Conservation (phyloP, 2,797 vertebrate genomes). For the Acropternis orthonyx region DNA sequence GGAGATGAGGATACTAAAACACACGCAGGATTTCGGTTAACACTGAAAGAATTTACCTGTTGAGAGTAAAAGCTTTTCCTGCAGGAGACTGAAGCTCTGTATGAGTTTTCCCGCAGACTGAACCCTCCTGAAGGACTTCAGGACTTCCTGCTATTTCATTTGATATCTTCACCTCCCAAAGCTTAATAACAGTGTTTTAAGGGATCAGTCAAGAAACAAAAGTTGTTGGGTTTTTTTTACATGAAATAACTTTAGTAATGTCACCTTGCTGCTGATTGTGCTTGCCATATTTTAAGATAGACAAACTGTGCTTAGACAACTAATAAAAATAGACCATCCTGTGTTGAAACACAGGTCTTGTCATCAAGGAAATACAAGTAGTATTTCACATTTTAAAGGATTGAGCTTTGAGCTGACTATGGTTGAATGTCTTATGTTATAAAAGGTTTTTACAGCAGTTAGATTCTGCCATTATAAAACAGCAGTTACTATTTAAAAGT, state of each 20-base stretch:
- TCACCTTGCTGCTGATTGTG: conserved; percentile 55
- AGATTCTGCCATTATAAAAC: neutral
- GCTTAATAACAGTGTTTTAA: conserved; percentile 66
- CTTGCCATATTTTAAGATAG: conserved; percentile 1
- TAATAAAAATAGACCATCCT: neutral
- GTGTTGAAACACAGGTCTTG: neutral
- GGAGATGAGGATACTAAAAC: neutral
- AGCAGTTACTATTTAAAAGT: neutral
- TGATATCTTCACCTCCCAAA: conserved; percentile 50
- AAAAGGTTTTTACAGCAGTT: neutral
- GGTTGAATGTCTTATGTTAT: neutral
- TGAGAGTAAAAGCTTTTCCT: conserved; percentile 46
- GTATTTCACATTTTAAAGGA: neutral
- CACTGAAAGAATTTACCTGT: conserved; percentile 14
- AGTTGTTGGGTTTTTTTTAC: neutral
- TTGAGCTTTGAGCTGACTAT: neutral
- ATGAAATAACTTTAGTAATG: conserved; percentile 39
- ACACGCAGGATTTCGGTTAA: neutral
- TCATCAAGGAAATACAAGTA: neutral
- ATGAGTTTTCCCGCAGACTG: conserved; percentile 9
- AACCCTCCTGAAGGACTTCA: conserved; percentile 26
- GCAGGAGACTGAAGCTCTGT: neutral
- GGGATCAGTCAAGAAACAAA: conserved; percentile 15
- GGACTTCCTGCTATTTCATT: conserved; percentile 43
- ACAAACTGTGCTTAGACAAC: neutral